Percentiles rank a stretch among this genome's conserved stretches.
Conservation (phyloP, 1,140 invertebrate genomes). For the Eupristina koningsbergeri region DNA sequence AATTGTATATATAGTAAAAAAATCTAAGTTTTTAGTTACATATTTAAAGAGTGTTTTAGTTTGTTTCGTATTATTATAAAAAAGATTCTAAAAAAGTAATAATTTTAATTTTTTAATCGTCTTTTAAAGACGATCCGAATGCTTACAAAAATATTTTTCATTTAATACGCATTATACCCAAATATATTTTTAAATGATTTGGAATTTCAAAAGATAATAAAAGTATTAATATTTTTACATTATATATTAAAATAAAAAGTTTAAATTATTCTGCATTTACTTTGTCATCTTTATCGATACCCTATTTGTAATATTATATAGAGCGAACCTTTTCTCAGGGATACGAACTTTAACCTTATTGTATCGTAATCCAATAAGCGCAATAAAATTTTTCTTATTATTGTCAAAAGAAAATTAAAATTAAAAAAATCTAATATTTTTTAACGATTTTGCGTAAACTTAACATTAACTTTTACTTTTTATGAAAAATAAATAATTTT, state of each 20-base stretch:
- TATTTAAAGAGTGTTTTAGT: too few species aligned
- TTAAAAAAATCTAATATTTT: neutral
- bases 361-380: neutral
- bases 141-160: too few species aligned
- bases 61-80: too few species aligned
- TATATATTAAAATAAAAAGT: conserved; percentile 6
- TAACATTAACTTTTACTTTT: too few species aligned
- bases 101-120: too few species aligned
- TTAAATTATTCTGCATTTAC: neutral
- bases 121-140: too few species aligned
- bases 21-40: too few species aligned
- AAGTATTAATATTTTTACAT: conserved; percentile 19
- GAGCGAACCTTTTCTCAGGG: conserved; percentile 59
- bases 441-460: too few species aligned
- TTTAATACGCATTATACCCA: neutral
- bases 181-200: neutral
- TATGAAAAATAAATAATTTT: neutral
- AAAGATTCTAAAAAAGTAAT: too few species aligned
- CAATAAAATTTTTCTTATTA: conserved; percentile 41
- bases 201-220: neutral
- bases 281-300: conserved; percentile 53
- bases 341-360: conserved; percentile 60
- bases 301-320: conserved; percentile 59
- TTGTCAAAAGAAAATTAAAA: neutral
- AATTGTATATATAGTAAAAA: too few species aligned